These are phyloP conservation scores for Lacerta viridis DNA, from an alignment of 2,797 vertebrate genomes.

Conservation along the genomic window DNA sequence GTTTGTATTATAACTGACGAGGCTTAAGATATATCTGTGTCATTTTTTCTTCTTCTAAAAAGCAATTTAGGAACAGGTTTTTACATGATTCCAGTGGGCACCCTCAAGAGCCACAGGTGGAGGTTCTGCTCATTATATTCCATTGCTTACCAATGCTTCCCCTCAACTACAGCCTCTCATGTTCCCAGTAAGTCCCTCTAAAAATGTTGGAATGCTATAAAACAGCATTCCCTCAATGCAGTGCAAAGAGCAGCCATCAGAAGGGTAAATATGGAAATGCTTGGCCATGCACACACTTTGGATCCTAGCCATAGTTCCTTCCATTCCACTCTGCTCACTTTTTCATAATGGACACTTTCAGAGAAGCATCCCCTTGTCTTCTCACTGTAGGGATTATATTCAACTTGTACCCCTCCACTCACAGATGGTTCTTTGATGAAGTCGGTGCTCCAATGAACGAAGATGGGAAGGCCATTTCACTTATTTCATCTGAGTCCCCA, in stretches of 20 bases:
- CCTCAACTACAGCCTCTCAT: not conserved
- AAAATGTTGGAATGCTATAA: not conserved
- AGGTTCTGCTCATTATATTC: not conserved
- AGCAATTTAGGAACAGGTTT: not conserved
- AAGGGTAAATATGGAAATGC: not conserved
- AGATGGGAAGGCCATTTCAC: not conserved
- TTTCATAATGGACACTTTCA: constrained; percentile 39
- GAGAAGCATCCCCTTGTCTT: not conserved
- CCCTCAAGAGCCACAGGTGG: not conserved
- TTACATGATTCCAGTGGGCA: constrained; percentile 11
- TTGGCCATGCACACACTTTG: not conserved
- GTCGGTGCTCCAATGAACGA: not conserved
- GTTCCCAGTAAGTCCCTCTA: too few relatives aligned
- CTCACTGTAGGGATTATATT: constrained; percentile 14
- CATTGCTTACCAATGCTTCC: not conserved
- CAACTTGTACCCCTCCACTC: not conserved
- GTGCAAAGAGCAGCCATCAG: not conserved
- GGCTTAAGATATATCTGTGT: not conserved
- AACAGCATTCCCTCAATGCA: not conserved
- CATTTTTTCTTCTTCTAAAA: constrained; percentile 57
- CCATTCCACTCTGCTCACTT: constrained; percentile 1
- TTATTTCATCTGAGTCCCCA: not conserved
- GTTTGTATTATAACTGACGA: not conserved
- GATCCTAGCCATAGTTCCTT: constrained; percentile 11
- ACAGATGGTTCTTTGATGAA: not conserved